Base-by-base conservation (phyloP, 2,113 vertebrate species). In the Chlorocebus sabaeus region DNA sequence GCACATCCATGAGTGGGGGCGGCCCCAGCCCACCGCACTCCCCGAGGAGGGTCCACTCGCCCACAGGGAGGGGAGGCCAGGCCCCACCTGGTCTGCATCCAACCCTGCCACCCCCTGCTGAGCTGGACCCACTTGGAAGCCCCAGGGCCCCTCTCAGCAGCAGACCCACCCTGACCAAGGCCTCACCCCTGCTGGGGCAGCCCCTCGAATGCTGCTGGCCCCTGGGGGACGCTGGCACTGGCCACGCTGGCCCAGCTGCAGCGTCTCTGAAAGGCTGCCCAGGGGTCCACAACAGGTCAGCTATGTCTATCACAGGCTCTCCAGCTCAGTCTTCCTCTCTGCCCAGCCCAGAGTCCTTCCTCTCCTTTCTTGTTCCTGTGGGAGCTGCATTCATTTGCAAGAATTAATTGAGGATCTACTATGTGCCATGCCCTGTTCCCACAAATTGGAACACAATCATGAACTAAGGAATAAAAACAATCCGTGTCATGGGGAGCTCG, bases 1-100 rank as follows among this genome's bases (percentile, higher is more conserved):
- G 14, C 0, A 0, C 22, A 43, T 10, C 14, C 0, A 6, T 32
- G 64, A 3, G 11, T 12, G 5, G 64, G 64, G 64, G 64, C 1
- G 3, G 6, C 1, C 27, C 11, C 61, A 64, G 27, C 11, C 73
- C 23, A 3, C 23, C 25, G 50, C 1, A 0, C 7, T 2, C 73
- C 17, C 94, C 2, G 0, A 35, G 30, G 50, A 35, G n/a, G 30
- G 30, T 35, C 35, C 70, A 0, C 40, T 57, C 4, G 2, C 45
- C 57, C 23, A 27, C 52, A 38, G n/a, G 68, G 68, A 72, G 68
- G 18, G 9, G 52, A 55, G 52, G 18, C 52, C 18, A 55, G 52
- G 18, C 52, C 52, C 52, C 52, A 55, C 52, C 52, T 0, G 11
- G 43, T 68, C 73, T 43, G 38, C 1, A 22, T 16, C 8, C 2